Percentiles rank a stretch among this genome's conserved stretches.
Conservation (phyloP, 1,140 invertebrate species). For the Cardiocondyla obscurior region DNA sequence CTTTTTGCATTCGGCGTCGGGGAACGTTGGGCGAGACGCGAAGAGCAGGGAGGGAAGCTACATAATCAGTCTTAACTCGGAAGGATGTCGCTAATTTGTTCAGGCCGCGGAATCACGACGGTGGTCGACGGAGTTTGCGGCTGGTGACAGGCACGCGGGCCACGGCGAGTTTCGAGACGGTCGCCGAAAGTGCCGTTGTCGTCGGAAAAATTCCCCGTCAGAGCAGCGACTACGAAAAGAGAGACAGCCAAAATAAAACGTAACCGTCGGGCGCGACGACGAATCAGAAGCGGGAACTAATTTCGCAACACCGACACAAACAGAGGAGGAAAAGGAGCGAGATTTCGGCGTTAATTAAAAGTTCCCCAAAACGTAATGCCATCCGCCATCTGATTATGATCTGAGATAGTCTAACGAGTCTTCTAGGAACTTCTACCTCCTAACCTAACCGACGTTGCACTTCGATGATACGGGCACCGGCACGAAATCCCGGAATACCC, state of each 20-base stretch:
- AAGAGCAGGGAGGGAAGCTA: background rate
- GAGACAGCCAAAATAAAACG: slow-evolving; percentile 20
- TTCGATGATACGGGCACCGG: background rate
- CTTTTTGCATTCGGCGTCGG: slow-evolving; percentile 67
- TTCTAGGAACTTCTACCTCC: slow-evolving; percentile 41
- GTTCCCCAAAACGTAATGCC: slow-evolving; percentile 67
- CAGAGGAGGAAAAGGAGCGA: background rate
- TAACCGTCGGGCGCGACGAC: background rate
- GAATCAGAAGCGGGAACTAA: background rate
- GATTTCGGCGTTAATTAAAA: slow-evolving; percentile 75
- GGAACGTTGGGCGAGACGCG: background rate
- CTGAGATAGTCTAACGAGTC: slow-evolving; percentile 65
- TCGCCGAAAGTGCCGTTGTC: slow-evolving; percentile 17
- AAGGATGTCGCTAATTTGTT: slow-evolving; percentile 73
- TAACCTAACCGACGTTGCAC: slow-evolving; percentile 16
- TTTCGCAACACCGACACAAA: background rate
- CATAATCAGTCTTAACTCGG: slow-evolving; percentile 75
- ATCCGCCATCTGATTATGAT: slow-evolving; percentile 67
- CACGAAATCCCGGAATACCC: slow-evolving; percentile 16
- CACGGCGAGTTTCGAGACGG: background rate
- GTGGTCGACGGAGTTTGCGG: slow-evolving; percentile 16
- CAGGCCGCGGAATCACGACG: slow-evolving; percentile 31
- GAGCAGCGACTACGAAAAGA: background rate
- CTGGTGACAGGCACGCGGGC: background rate
- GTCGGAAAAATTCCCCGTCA: slow-evolving; percentile 42